Percentiles rank a stretch among this genome's conserved stretches.
These are phyloP conservation scores for Colletes collaris DNA, from an alignment of 2,888 invertebrate genomes.

Conservation along the genomic window DNA sequence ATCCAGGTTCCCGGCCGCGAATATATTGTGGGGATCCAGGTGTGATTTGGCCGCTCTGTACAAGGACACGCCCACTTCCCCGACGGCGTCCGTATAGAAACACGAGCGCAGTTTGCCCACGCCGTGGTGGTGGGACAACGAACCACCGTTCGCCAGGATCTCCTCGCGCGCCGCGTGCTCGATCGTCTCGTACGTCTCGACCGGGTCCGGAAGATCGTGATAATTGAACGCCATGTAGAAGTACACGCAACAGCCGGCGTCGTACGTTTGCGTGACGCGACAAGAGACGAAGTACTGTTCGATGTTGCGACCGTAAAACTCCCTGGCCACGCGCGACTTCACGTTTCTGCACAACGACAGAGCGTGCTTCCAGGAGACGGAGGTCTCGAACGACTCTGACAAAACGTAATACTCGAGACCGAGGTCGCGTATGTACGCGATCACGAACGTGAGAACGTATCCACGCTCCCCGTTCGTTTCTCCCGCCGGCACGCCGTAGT, in stretches of 20 bases:
- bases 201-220: slow-evolving; percentile 86
- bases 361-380: slow-evolving; percentile 97
- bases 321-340: slow-evolving; percentile 89
- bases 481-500: slow-evolving; percentile 94
- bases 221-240: slow-evolving; percentile 95
- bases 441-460: slow-evolving; percentile 98
- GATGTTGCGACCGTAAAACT: slow-evolving; percentile 86
- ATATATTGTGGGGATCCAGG: slow-evolving; percentile 97
- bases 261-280: slow-evolving; percentile 98
- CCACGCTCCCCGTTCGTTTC: slow-evolving; percentile 97
- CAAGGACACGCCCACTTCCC: slow-evolving; percentile 90
- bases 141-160: slow-evolving; percentile 95
- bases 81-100: slow-evolving; percentile 94
- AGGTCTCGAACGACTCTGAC: slow-evolving; percentile 99
- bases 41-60: slow-evolving; percentile 92
- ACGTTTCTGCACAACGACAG: slow-evolving; percentile 93
- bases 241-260: slow-evolving; percentile 98
- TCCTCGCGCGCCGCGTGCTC: slow-evolving; percentile 95
- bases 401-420: slow-evolving; percentile 94
- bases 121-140: slow-evolving; percentile 98
- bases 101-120: slow-evolving; percentile 95
- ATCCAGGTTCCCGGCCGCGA: slow-evolving; percentile 92
- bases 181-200: slow-evolving; percentile 92
- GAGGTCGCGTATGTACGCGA: slow-evolving; percentile 98
- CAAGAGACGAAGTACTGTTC: slow-evolving; percentile 89